Percentiles rank a stretch among this genome's conserved stretches.
Evolutionary conservation across 2,888 invertebrate genomes (phyloP).

Genomic region (Trileptium ribeirensis): DNA sequence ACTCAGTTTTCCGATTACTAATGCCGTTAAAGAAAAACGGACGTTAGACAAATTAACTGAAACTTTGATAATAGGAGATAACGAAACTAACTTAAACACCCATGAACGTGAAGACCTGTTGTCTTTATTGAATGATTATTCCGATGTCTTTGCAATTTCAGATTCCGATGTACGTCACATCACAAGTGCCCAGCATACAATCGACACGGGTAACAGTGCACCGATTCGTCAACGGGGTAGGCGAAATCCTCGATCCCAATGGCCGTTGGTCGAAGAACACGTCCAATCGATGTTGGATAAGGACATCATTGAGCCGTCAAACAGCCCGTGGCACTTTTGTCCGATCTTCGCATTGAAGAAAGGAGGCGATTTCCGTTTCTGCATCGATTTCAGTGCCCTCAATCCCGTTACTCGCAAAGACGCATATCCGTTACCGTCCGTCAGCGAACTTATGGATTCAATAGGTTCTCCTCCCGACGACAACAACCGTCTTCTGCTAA

Average conservation of each 20-base stretch:
- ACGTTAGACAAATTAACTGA: neutral
- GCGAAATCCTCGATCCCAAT: constrained; percentile 2
- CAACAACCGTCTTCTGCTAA: neutral
- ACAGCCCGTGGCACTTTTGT: neutral
- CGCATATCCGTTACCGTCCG: constrained; percentile 2
- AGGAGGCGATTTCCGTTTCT: neutral
- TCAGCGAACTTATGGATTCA: neutral
- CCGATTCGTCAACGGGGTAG: neutral
- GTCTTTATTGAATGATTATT: neutral
- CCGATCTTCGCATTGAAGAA: neutral
- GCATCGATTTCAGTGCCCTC: constrained; percentile 14
- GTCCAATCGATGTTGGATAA: neutral
- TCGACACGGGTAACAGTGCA: neutral
- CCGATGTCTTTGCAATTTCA: neutral
- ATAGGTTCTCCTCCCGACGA: neutral
- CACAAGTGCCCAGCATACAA: neutral
- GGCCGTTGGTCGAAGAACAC: neutral
- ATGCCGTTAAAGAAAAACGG: neutral
- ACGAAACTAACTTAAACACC: neutral
- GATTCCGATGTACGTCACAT: neutral
- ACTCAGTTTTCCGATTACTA: neutral
- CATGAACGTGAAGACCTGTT: neutral
- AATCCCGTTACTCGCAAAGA: constrained; percentile 10
- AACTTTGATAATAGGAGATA: neutral
- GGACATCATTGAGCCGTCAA: neutral